A percentile compares a stretch with the other conserved stretches of the same genome.
phyloP scores from a whole-genome alignment of 1,140 invertebrate species.

The Arctopsyche grandis region DNA sequence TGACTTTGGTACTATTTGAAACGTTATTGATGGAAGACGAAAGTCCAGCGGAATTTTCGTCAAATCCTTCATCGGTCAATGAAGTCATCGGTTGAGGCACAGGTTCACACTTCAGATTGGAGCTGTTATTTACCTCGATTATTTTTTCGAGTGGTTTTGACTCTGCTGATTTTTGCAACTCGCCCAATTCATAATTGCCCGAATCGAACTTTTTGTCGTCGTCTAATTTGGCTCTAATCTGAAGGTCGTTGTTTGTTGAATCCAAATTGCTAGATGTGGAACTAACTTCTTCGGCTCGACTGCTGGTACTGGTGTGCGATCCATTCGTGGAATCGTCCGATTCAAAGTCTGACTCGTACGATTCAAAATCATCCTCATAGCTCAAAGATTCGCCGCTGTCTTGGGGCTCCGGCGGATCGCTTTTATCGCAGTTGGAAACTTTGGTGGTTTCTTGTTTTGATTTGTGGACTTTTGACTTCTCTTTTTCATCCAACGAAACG shows the following conservation, averaged over 20 bases:
- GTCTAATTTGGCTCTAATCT: slow-evolving; percentile 59
- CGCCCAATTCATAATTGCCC: slow-evolving; percentile 68
- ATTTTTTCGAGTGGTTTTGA: slow-evolving; percentile 33
- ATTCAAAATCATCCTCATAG: slow-evolving; percentile 72
- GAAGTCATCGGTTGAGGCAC: slow-evolving; percentile 62
- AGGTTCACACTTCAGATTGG: not conserved
- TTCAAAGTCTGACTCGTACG: slow-evolving; percentile 71
- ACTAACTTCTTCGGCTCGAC: slow-evolving; percentile 42
- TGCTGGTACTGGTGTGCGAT: not conserved
- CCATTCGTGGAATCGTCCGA: slow-evolving; percentile 59
- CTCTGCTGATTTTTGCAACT: slow-evolving; percentile 33
- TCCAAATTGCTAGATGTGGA: slow-evolving; percentile 13
- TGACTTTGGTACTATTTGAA: slow-evolving; percentile 1
- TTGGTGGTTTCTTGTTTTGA: not conserved
- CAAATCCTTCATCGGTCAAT: slow-evolving; percentile 75
- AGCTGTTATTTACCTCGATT: slow-evolving; percentile 32
- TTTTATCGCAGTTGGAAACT: slow-evolving; percentile 43
- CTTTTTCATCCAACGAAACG: slow-evolving; percentile 57
- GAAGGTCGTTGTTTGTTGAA: slow-evolving; percentile 45
- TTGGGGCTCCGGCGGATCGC: slow-evolving; percentile 50
- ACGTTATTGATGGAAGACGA: slow-evolving; percentile 48
- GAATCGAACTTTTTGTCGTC: slow-evolving; percentile 75
- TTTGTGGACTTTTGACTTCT: slow-evolving; percentile 52
- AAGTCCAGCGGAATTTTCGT: slow-evolving; percentile 66
- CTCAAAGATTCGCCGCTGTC: slow-evolving; percentile 56